These are phyloP conservation scores for Malacoraja senta DNA, from an alignment of 2,797 vertebrate species.

Conservation along the genomic window DNA sequence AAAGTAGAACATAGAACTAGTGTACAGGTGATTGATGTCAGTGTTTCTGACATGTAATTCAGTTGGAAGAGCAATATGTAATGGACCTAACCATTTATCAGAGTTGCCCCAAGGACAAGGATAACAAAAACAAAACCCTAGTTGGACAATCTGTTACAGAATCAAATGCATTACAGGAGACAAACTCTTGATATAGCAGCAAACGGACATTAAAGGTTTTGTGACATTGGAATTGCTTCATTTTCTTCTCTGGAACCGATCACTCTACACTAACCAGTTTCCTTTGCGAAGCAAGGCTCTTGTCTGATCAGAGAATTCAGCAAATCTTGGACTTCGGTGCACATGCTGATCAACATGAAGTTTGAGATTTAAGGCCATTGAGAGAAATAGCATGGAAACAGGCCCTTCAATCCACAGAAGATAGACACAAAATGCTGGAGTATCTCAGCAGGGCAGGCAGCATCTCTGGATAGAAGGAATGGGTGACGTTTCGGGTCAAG, in stretches of 20 bases:
- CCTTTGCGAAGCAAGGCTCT: not conserved
- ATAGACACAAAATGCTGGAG: too few species aligned
- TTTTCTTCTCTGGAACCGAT: not conserved
- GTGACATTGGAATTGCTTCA: not conserved
- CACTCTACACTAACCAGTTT: not conserved
- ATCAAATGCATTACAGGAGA: not conserved
- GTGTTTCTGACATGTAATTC: not conserved
- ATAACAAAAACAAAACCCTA: not conserved
- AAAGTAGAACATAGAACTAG: too few species aligned
- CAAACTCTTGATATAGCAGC: not conserved
- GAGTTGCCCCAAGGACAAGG: not conserved
- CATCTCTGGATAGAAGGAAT: too few species aligned
- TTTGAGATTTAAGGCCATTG: too few species aligned
- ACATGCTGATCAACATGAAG: too few species aligned
- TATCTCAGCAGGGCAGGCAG: too few species aligned
- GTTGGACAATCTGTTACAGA: not conserved
- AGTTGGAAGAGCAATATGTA: not conserved
- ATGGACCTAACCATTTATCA: not conserved
- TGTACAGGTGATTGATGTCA: too few species aligned
- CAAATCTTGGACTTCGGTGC: too few species aligned
- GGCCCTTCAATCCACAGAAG: too few species aligned
- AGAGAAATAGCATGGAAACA: too few species aligned
- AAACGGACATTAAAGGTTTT: not conserved
- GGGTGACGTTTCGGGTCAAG: too few species aligned
- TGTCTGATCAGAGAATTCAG: too few species aligned